Conservation (phyloP, 2,113 vertebrate genomes). For the Aspiorhynchus laticeps region DNA sequence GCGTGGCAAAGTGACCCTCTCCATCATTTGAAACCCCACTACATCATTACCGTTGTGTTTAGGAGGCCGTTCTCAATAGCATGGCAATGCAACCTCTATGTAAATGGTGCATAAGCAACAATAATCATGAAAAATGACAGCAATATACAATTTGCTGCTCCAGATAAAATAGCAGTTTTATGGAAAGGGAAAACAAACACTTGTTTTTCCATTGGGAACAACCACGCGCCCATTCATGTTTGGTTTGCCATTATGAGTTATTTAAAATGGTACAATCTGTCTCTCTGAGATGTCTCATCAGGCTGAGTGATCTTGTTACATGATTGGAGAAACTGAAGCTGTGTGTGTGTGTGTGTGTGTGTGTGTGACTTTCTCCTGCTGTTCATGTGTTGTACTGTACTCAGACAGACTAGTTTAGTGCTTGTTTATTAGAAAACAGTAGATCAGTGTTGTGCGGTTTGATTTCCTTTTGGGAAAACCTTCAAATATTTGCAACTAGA, state of each 20-base stretch:
- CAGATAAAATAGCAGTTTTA: constrained; percentile 38
- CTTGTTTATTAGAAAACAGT: constrained; percentile 8
- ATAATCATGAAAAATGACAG: constrained; percentile 46
- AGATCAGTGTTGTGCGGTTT: background rate
- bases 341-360: no score
- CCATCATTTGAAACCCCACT: constrained; percentile 28
- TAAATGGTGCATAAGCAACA: constrained; percentile 46
- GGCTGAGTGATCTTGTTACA: constrained; percentile 32
- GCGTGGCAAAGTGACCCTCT: constrained; percentile 41
- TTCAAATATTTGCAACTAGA: background rate
- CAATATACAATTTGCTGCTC: constrained; percentile 26
- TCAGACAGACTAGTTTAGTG: background rate
- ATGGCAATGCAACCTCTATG: constrained; percentile 37
- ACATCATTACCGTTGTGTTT: constrained; percentile 19
- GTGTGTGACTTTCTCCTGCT: constrained; percentile 25
- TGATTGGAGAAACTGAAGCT: constrained; percentile 38
- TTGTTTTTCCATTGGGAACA: constrained; percentile 27
- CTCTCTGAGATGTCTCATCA: constrained; percentile 45
- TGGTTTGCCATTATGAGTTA: constrained; percentile 27
- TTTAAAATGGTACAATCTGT: constrained; percentile 42
- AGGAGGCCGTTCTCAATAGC: background rate
- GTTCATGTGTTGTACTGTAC: constrained; percentile 18
- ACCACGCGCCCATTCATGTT: constrained; percentile 3
- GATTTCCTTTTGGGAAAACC: background rate
- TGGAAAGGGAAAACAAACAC: constrained; percentile 37